A percentile compares a stretch with the other conserved stretches of the same genome.
phyloP scores from a whole-genome alignment of 1,140 invertebrate species.

The Neuroterus valhalla region DNA sequence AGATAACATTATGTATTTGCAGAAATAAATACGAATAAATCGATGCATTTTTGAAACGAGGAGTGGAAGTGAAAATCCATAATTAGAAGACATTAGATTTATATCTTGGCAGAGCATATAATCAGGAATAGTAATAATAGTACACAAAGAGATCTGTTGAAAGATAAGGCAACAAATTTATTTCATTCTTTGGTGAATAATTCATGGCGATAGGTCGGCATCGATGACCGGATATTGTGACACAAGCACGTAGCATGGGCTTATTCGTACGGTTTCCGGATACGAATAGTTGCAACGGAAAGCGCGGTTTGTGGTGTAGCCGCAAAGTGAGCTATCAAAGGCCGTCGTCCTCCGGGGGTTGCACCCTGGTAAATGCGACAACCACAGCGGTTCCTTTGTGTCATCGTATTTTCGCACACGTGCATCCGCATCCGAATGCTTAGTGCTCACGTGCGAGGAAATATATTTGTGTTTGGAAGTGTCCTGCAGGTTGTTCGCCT shows the following conservation, averaged over 20 bases:
- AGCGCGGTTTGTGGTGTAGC: constrained; percentile 31
- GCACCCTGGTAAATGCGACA: constrained; percentile 19
- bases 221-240: constrained; percentile 27
- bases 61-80: too few species aligned
- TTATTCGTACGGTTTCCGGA: constrained; percentile 22
- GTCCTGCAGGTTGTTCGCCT: constrained; percentile 32
- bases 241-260: constrained; percentile 18
- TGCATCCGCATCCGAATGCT: constrained; percentile 10
- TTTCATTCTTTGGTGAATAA: constrained; percentile 22
- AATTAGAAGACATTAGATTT: too few species aligned
- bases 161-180: background rate
- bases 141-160: too few species aligned
- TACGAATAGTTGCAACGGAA: constrained; percentile 36
- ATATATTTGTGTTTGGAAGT: constrained; percentile 24
- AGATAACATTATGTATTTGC: too few species aligned
- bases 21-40: too few species aligned
- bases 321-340: constrained; percentile 53
- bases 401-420: background rate
- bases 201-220: constrained; percentile 23
- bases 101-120: too few species aligned
- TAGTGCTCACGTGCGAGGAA: background rate
- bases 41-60: too few species aligned
- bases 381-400: constrained; percentile 26
- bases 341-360: constrained; percentile 29
- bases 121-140: too few species aligned